Evolutionary conservation across 2,888 invertebrate genomes (phyloP), one percentile per base, ranked within the genome.

Genomic region (Phytoseiulus persimilis): DNA sequence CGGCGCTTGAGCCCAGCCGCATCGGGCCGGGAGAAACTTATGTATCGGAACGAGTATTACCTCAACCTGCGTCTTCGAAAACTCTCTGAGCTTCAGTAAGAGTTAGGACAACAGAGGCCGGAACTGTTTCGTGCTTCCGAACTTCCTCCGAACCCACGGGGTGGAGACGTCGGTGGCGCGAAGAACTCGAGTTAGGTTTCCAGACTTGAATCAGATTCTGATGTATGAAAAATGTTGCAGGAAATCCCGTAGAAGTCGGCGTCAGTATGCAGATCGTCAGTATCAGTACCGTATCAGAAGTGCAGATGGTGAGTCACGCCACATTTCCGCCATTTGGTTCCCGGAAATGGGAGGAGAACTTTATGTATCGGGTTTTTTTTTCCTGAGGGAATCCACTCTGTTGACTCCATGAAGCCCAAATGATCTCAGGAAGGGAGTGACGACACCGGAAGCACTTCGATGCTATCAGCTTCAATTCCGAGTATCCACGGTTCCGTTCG

Each of bases 251-350:
- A 94, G 97, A 96, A 94, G 97, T 98, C 94, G 97, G 97, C 94
- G 96, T 98, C 94, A 97, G 97, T 94, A 97, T 98, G 96, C 97
- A 97, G 95, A 97, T 98, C 94, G 96, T 97, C 94, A 96, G 96
- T 95, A 98, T 98, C 95, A 96, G 97, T 95, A 97, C 97, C 94
- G 96, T 98, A 94, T 97, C 97, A 94, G 98, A 98, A 95, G 97
- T 97, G 94, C 96, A 97, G 95, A 98, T 97, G 97, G 97, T 97
- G 96, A 91, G 33, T 33, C 6, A 83, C 28, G 33, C 3, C 45
- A 31, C 3, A 39, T 32, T 2, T 39, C 39, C 39, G 39, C 39
- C 9, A 39, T 39, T 9, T 39, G 31, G n/a, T 14, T 89, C 32
- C 3, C n/a, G n/a, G 83, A 89, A 32, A 28, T 14, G 5, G 39